Base-by-base conservation (phyloP, 64 coral and sea anemone species). In the Hydrozoanthus tunicans region DNA sequence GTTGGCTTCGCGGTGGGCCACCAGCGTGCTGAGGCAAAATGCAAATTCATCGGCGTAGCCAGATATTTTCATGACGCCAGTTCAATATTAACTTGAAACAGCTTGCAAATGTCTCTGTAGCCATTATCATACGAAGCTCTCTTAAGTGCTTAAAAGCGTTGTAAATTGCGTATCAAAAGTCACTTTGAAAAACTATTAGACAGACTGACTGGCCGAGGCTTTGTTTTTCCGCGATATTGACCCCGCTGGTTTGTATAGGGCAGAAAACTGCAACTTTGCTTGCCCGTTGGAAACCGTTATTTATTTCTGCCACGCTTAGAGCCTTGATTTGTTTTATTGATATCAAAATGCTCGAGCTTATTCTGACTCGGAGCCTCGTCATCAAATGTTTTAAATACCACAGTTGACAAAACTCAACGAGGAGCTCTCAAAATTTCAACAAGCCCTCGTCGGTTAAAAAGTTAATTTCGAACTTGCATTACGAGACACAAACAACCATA, bases 111-210 rank as follows among this genome's bases (percentile, higher is more conserved):
- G 56, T 88, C 84, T 88, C 56, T 11, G 55, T 60, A 88, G 7
- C 84, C 68, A 88, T 73, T 88, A 75, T 58, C 84, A 74, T 74
- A 74, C 68, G 59, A 54, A 12, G 59, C 68, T 74, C 84, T 73
- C 53, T 88, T 74, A 59, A 88, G 84, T 88, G 68, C 84, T 88
- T 88, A 70, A 88, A 88, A 88, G 84, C 56, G 84, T 88, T 75
- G 53, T 75, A 88, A 88, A 88, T 88, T 88, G 55, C 56, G 9
- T 43, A 60, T 73, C 74, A 73, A 74, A 73, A 75, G 12, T 5
- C 25, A 60, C 84, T 88, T 88, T 74, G 84, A 88, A 59, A 59
- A 58, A 59, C 84, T 88, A n/a, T 23, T 74, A 88, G 84, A 60
- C 84, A 88, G 84, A 73, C 84, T 73, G 84, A 55, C 17, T n/a